phyloP scores from a whole-genome alignment of 2,797 vertebrate genomes.

The Acipenser transmontanus region DNA sequence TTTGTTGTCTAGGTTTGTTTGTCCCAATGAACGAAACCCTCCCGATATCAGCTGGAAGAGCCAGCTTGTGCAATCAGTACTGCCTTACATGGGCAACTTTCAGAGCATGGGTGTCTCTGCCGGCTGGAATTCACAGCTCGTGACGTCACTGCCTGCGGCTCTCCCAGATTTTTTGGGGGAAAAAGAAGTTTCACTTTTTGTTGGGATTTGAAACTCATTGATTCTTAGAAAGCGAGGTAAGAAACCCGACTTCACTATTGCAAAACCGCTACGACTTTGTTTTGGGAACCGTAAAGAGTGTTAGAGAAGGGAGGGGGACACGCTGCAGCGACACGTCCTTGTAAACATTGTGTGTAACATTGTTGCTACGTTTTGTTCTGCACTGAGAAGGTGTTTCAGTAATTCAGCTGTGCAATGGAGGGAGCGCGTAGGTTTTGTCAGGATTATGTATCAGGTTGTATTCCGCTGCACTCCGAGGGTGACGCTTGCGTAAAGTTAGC shows the following conservation, averaged over 20 bases:
- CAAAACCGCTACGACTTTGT: background rate
- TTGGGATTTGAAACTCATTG: constrained; percentile 53
- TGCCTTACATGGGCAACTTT: constrained; percentile 78
- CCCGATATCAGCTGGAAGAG: constrained; percentile 23
- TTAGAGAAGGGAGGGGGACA: background rate
- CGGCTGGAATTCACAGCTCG: constrained; percentile 62
- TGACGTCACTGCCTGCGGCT: constrained; percentile 73
- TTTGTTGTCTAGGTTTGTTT: no score
- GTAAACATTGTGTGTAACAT: constrained; percentile 7
- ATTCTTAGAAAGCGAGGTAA: constrained; percentile 72
- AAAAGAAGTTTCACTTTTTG: constrained; percentile 66
- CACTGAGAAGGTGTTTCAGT: constrained; percentile 24
- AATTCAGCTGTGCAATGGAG: constrained; percentile 48
- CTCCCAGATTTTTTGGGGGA: constrained; percentile 58
- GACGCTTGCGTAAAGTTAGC: background rate
- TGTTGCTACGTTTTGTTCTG: constrained; percentile 36
- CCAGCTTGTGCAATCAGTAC: constrained; percentile 41
- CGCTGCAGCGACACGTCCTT: constrained; percentile 5
- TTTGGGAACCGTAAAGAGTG: background rate
- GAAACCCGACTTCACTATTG: constrained; percentile 27
- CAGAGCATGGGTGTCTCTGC: constrained; percentile 37
- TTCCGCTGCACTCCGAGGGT: background rate
- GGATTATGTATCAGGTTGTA: background rate
- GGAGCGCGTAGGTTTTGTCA: constrained; percentile 50
- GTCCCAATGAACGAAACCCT: no score